Percentiles rank a stretch among this genome's conserved stretches.
phyloP scores from a whole-genome alignment of 2,113 vertebrate species.

The Pristiophorus japonicus region DNA sequence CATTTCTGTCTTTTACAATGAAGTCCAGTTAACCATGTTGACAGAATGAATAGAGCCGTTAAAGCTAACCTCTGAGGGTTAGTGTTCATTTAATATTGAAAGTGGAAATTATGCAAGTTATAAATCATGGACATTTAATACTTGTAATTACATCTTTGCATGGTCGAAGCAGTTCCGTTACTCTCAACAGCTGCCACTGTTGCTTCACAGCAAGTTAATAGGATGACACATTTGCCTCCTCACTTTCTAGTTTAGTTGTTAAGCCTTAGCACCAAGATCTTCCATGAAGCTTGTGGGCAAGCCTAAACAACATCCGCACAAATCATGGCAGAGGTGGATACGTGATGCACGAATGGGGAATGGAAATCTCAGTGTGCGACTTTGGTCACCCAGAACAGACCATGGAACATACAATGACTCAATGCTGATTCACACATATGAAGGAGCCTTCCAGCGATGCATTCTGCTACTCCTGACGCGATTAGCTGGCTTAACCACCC shows the following conservation, averaged over 20 bases:
- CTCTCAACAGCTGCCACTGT: neutral
- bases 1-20: neutral
- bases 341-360: too few relatives aligned
- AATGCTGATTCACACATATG: too few relatives aligned
- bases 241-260: neutral
- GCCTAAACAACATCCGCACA: too few relatives aligned
- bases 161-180: neutral
- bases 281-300: neutral
- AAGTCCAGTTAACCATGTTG: neutral
- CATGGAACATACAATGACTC: too few relatives aligned
- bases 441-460: too few relatives aligned
- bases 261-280: neutral
- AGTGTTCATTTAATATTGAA: slow-evolving; percentile 10
- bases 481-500: too few relatives aligned
- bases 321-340: too few relatives aligned
- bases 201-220: neutral
- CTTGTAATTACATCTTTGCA: neutral
- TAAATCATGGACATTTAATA: neutral
- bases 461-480: too few relatives aligned
- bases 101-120: neutral
- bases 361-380: too few relatives aligned
- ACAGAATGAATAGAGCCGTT: neutral
- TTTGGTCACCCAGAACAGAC: too few relatives aligned
- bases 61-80: neutral
- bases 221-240: neutral